These are phyloP conservation scores for Gracilinanus agilis DNA, from an alignment of 2,113 vertebrate genomes.

Conservation along the genomic window DNA sequence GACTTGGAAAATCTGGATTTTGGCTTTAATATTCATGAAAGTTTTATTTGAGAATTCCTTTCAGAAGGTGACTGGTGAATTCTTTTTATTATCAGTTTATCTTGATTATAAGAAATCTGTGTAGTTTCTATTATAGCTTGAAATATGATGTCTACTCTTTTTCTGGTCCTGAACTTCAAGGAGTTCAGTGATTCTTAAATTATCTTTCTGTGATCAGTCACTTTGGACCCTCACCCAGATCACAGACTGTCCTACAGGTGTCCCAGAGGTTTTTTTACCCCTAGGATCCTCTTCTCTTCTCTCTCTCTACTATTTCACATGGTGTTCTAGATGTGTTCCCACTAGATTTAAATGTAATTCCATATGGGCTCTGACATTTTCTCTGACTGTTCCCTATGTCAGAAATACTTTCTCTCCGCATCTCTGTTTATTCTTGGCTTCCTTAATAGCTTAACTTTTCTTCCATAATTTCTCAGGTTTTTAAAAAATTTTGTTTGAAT, in stretches of 20 bases:
- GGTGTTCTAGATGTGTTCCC: no score
- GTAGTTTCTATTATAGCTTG: neutral
- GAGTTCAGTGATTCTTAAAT: neutral
- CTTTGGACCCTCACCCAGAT: neutral
- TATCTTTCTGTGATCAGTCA: neutral
- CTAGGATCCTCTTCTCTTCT: no score
- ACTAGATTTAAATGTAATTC: no score
- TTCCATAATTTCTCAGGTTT: neutral
- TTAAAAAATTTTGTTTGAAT: neutral
- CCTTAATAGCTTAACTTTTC: neutral
- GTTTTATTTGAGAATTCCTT: neutral
- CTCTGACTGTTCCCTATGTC: no score
- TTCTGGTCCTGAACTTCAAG: neutral
- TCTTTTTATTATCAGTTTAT: neutral
- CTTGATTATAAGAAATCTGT: neutral
- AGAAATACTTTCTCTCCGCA: no score
- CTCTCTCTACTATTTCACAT: no score
- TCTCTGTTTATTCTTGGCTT: no score
- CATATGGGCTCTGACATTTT: no score
- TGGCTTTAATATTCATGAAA: neutral
- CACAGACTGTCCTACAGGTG: no score
- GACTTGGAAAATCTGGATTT: neutral
- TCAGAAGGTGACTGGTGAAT: neutral
- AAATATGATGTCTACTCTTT: neutral
- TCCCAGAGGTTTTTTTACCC: no score